Percentiles rank a stretch among this genome's conserved stretches.
Evolutionary conservation across 2,797 vertebrate species (phyloP).

Genomic region (Denticeps clupeoides): DNA sequence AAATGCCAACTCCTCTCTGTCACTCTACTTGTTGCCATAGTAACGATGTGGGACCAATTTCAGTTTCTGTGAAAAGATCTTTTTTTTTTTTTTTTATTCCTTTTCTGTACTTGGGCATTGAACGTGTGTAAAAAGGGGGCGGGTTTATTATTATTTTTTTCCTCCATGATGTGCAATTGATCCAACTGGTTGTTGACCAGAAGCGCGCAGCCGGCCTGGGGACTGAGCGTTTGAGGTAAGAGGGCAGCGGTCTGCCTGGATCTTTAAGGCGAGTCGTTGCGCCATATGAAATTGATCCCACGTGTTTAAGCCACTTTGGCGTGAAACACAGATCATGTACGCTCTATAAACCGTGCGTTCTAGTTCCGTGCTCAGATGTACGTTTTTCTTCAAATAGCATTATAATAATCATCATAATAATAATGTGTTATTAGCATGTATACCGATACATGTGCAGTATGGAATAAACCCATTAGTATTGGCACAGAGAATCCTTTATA

Average conservation of each 20-base stretch:
- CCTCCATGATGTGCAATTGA: too few relatives aligned
- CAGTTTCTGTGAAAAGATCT: not conserved
- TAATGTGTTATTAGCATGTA: conserved; percentile 1
- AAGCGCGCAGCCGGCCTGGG: too few relatives aligned
- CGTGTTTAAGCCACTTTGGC: too few relatives aligned
- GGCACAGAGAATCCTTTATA: not conserved
- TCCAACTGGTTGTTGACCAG: too few relatives aligned
- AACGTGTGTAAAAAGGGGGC: not conserved
- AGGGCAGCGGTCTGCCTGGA: too few relatives aligned
- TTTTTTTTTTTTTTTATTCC: not conserved
- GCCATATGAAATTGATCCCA: too few relatives aligned
- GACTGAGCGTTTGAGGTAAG: too few relatives aligned
- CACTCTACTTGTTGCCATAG: not conserved
- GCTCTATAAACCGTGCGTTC: not conserved
- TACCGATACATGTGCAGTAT: not conserved
- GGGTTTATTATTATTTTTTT: too few relatives aligned
- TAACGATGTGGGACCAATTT: not conserved
- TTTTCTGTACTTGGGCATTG: not conserved
- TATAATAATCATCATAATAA: not conserved
- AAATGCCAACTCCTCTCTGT: not conserved
- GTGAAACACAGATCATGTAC: too few relatives aligned
- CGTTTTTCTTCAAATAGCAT: not conserved
- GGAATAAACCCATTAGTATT: not conserved
- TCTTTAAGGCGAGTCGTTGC: too few relatives aligned
- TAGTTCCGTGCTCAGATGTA: not conserved